Evolutionary conservation across 2,888 invertebrate genomes (phyloP), one percentile per base, ranked within the genome.

Genomic region (Theretra japonica): DNA sequence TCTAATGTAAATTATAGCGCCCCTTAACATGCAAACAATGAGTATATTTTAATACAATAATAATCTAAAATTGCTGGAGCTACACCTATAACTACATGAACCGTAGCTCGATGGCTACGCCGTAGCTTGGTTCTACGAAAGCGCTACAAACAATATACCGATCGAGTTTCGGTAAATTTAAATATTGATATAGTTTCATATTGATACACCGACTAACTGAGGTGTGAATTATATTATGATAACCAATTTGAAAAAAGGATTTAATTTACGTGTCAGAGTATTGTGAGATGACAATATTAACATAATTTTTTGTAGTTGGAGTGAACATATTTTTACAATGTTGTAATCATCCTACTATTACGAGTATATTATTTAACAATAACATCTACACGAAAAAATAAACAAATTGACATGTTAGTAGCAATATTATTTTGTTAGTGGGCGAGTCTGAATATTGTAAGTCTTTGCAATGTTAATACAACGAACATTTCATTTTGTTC

Each of bases 391-490:
- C 21, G 33, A 11, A 62, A 62, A 62, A 33, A 15, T 41, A 62
- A 62, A 21, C 21, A 30, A 11, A 21, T 41, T 41, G n/a, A 62
- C 59, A 30, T 60, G 30, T 41, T 15, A 62, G 41, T 62, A 7
- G 15, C 50, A n/a, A 41, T 30, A 59, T 6, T 62, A 15, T 33
- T 21, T 41, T 23, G 41, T 62, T n/a, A 62, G 30, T 62, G 21
- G 4, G 21, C 33, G 41, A 62, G 62, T 41, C 11, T 8, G 4
- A 21, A 21, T 41, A 58, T 58, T 28, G 25, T 58, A 58, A 57
- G 30, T 17, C 23, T 41, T 70, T n/a, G 30, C 53, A 70, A 72
- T 72, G 73, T 50, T 68, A 69, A 72, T 17, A 74, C 57, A 71
- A 70, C 33, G 53, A 62, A 62, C 41, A 62, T 62, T 62, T 62